Percentiles rank a stretch among this genome's conserved stretches.
These are phyloP conservation scores for Amphimedon queenslandica DNA, from an alignment of 37 sponge, comb jelly and placozoan species.

Conservation along the genomic window DNA sequence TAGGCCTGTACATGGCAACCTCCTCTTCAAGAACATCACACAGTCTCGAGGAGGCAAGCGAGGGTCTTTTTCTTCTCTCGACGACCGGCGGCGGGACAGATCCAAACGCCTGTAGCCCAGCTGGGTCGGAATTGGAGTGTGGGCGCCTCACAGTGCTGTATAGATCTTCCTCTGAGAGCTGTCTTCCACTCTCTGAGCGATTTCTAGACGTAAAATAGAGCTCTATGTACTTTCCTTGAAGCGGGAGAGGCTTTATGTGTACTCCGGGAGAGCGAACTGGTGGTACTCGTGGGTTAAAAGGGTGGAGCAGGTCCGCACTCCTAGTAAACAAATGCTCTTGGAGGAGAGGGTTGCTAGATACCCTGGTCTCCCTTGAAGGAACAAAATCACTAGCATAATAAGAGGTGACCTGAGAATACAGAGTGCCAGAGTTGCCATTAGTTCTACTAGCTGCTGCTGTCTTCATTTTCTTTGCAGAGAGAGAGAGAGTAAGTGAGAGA, in stretches of 20 bases:
- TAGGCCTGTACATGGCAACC: neutral
- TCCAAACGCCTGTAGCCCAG: neutral
- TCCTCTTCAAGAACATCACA: neutral
- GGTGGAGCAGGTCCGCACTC: neutral
- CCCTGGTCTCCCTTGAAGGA: constrained; percentile 44
- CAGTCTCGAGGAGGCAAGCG: neutral
- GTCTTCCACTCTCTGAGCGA: neutral
- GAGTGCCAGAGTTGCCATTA: too few relatives aligned
- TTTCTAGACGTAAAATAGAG: constrained; percentile 7
- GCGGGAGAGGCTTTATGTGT: neutral
- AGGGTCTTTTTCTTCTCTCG: too few relatives aligned
- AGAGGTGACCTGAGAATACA: constrained; percentile 6
- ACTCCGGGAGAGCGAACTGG: neutral
- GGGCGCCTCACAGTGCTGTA: neutral
- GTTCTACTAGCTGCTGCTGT: too few relatives aligned
- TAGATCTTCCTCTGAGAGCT: neutral
- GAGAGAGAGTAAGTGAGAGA: too few relatives aligned
- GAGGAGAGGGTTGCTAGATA: constrained; percentile 31
- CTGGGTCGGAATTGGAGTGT: neutral
- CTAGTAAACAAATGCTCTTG: constrained; percentile 22
- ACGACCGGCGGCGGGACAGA: neutral
- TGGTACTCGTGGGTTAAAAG: neutral
- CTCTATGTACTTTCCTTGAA: constrained; percentile 15
- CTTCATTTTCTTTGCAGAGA: too few relatives aligned
- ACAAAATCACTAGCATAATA: constrained; percentile 12